Conservation (phyloP, 2,113 vertebrate genomes). For the Lagopus muta region DNA sequence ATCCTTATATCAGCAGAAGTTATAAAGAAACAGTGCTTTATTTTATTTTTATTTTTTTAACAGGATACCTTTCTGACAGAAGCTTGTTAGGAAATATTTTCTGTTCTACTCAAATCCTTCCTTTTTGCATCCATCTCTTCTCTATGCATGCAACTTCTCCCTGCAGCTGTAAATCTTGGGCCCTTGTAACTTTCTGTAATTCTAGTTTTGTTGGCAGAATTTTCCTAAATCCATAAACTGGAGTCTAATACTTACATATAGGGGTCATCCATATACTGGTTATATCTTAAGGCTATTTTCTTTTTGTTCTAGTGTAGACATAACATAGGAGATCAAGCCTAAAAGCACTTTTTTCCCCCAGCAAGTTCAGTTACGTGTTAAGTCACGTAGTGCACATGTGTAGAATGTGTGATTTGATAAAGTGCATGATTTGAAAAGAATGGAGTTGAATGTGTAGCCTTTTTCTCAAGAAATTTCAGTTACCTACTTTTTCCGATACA, state of each 20-base stretch:
- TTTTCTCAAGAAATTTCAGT: neutral
- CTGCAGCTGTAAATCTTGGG: neutral
- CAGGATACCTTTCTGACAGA: neutral
- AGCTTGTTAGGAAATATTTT: neutral
- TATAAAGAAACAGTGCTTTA: neutral
- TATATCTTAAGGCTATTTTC: neutral
- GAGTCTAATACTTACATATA: neutral
- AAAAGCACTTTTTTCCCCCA: neutral
- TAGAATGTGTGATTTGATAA: neutral
- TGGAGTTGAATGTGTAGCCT: neutral
- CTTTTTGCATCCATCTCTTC: neutral
- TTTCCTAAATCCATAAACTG: neutral
- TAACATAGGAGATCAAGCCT: neutral
- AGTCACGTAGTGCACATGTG: fast-evolving
- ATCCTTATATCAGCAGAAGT: neutral
- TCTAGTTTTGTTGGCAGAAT: neutral
- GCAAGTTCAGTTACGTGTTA: neutral
- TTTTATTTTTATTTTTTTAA: neutral
- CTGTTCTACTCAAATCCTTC: neutral
- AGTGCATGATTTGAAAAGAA: neutral
- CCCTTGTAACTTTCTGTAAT: neutral
- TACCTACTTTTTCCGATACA: neutral
- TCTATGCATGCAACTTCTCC: neutral
- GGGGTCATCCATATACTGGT: neutral
- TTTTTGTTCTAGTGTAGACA: neutral